phyloP scores from a whole-genome alignment of 2,888 invertebrate species.

The Tanytarsus gracilentus region DNA sequence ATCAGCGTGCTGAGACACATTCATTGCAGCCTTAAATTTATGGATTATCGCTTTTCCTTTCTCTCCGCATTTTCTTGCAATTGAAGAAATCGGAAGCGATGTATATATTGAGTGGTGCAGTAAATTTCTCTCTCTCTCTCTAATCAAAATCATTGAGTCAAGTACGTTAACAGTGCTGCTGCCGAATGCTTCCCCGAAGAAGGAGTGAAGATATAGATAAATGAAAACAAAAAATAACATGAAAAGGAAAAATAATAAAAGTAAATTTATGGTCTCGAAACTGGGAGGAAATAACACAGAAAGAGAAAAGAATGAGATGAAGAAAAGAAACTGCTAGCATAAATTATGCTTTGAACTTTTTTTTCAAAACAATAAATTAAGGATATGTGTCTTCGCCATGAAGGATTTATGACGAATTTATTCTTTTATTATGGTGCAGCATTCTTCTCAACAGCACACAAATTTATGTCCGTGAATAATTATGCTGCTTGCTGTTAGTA shows the following conservation, averaged over 20 bases:
- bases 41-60: conserved; percentile 3
- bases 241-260: conserved; percentile 23
- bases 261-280: conserved; percentile 16
- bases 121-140: conserved; percentile 21
- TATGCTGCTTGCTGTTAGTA: background rate
- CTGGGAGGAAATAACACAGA: background rate
- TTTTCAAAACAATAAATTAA: conserved; percentile 31
- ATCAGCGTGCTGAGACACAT: background rate
- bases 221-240: conserved; percentile 4
- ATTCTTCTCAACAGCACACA: background rate
- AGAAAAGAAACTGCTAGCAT: conserved; percentile 25
- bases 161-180: conserved; percentile 8
- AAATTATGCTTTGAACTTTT: conserved; percentile 27
- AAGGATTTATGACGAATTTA: conserved; percentile 34
- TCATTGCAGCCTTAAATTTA: conserved; percentile 3
- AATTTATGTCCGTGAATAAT: conserved; percentile 25
- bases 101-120: conserved; percentile 15
- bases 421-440: conserved; percentile 30
- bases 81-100: no score
- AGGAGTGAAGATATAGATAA: background rate
- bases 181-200: background rate
- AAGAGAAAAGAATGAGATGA: conserved; percentile 7
- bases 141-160: conserved; percentile 25
- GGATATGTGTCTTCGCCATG: conserved; percentile 32
- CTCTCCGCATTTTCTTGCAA: no score